Percentiles rank a stretch among this genome's conserved stretches.
Conservation (phyloP, 1,140 invertebrate species). For the Sminthurinus signatus region DNA sequence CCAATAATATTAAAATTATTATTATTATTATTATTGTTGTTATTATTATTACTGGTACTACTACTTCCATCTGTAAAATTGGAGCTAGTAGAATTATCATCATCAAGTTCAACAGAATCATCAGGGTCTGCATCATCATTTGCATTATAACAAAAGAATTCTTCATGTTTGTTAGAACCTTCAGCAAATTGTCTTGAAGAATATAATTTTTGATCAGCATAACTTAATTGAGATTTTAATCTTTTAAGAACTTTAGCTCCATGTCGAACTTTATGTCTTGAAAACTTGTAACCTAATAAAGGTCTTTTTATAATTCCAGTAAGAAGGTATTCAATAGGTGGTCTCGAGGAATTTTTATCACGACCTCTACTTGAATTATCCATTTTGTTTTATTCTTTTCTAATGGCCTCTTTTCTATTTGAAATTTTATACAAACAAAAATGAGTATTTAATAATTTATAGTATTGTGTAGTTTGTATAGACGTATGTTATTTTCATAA, state of each 20-base stretch:
- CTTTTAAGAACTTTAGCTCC: constrained; percentile 26
- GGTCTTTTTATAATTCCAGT: constrained; percentile 33
- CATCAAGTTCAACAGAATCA: not conserved
- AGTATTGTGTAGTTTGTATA: no score
- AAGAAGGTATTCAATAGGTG: constrained; percentile 14
- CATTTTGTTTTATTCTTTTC: no score
- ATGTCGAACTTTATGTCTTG: constrained; percentile 17
- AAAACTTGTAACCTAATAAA: constrained; percentile 24
- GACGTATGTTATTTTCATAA: no score
- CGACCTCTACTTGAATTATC: no score
- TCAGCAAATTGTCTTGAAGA: constrained; percentile 35
- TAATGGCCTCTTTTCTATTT: no score
- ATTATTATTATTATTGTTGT: no score
- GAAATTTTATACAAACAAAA: no score
- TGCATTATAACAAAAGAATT: constrained; percentile 79
- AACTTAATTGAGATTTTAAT: constrained; percentile 27
- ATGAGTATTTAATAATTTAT: no score
- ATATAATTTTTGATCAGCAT: constrained; percentile 36
- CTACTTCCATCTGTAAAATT: not conserved
- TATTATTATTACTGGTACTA: no score
- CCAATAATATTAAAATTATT: no score
- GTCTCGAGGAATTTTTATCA: not conserved
- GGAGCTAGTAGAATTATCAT: not conserved
- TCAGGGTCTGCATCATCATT: constrained; percentile 56
- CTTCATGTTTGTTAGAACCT: constrained; percentile 71